Evolutionary conservation across 2,113 vertebrate genomes (phyloP), one percentile per base, ranked within the genome.

Genomic region (Lepus americanus): DNA sequence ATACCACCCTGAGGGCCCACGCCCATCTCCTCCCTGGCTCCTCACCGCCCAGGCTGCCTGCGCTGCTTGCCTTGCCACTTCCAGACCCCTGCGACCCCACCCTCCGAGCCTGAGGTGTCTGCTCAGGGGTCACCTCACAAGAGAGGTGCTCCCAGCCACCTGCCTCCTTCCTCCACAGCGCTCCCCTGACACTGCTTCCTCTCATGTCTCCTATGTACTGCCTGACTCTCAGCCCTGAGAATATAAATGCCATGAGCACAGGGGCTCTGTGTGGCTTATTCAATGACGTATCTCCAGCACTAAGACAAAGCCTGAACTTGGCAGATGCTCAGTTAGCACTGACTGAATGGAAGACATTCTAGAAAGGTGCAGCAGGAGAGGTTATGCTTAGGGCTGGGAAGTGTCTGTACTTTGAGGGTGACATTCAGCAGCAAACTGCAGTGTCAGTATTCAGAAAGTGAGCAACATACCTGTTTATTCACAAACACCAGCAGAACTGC

Each of bases 401-500:
- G 29, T 69, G 72, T n/a, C 63, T 90, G n/a, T 10, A 79, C 9
- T 86, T 85, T 59, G 90, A 90, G 29, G 16, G 36, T 70, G 53
- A 23, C 33, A 70, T 14, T 25, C 55, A 27, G 19, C 25, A 80
- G n/a, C 22, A 73, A 66, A 76, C 53, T 94, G 87, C 59, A 39
- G 53, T 77, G n/a, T 53, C 36, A 72, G 44, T 27, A 53, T 61
- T 61, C 53, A 85, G 67, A 92, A 67, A 77, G 59, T 44, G 25
- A 86, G 14, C 19, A 89, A 59, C 13, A 51, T 95, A 99, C 98
- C 98, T 99, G 98, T 96, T 99, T 99, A 97, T 99, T 99, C 78
- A 99, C 98, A 95, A 99, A 99, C 84, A 99, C 98, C 20, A 99
- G 97, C 70, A 99, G 97, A 83, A 98, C 98, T 0, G 98, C 98